Evolutionary conservation across 2,888 invertebrate genomes (phyloP), one percentile per base, ranked within the genome.

Genomic region (Cryptocephalus primarius): DNA sequence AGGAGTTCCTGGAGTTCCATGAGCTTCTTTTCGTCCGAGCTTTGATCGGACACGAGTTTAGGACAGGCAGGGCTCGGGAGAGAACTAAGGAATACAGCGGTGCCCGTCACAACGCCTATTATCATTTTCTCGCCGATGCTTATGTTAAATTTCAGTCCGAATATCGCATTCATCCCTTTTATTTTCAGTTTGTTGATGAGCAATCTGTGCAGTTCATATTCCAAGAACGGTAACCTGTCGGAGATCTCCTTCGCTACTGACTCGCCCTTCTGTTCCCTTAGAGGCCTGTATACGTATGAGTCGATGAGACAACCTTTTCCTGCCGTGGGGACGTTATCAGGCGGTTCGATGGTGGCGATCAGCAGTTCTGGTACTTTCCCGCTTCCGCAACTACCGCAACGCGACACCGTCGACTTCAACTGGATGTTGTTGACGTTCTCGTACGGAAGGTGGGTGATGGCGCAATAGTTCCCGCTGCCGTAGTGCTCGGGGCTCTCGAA

Each of bases 151-250:
- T 83, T 84, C 8, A 96, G 74, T 0, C 89, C 88, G 71, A 95
- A 95, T 45, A 95, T 74, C 4, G 92, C 88, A 73, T 96, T 97
- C 81, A 95, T 94, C 8, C 93, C 94, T 69, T 90, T 90, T 53
- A 94, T 87, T 69, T 88, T 83, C 2, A 96, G 72, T 66, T 94
- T 95, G 63, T 91, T 92, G 1, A 94, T 77, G 34, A 96, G 72
- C 55, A 94, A 79, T 49, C 90, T 82, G 69, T 97, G 94, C 41
- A 97, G 73, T 67, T 97, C 95, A 67, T 95, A 96, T 68, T 97
- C 96, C 45, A 96, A 71, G 73, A 96, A 96, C 0, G 96, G 96
- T 45, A 96, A 74, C 58, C 88, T 88, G 73, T 96, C 90, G 1
- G 94, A 94, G 49, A 97, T 89, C 72, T 96, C 95, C 58, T 93